Evolutionary conservation across 64 coral and sea anemone species (phyloP), one percentile per base, ranked within the genome.

Genomic region (Exaiptasia diaphana): DNA sequence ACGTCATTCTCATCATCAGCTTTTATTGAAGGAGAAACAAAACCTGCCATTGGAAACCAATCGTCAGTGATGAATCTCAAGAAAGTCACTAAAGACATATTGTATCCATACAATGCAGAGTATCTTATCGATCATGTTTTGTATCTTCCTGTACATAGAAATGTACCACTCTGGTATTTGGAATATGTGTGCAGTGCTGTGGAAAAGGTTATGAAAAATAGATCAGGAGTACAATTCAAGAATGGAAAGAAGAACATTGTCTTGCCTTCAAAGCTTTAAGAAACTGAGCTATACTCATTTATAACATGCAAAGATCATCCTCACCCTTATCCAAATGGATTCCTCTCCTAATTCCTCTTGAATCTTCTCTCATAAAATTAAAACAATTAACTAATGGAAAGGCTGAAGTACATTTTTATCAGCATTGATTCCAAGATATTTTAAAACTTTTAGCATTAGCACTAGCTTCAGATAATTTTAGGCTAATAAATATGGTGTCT

Each of bases 31-130:
- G 31, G 13, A 7, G 68, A 65, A 21, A 60, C 70, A 4, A 15
- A 44, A 35, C 50, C 26, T 2, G 32, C 61, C 48, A 52, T 48
- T 18, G 5, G 28, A 1, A 62, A 17, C 0, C 17, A n/a, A 2
- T 57, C 48, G 38, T 54, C 23, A 4, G 7, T 14, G 18, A 17
- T 68, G 2, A 27, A 57, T 18, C 55, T 35, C 31, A 61, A 74
- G n/a, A 73, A 64, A 42, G n/a, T 34, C 14, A 29, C 49, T 4
- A 77, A 77, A 44, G 86, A 88, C 36, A 42, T 88, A 38, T 26
- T 88, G 14, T 88, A 81, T 52, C 86, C 86, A 0, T 73, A 88
- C 67, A 88, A 88, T 81, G 76, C 86, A 21, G 73, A 88, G 28
- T 88, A 81, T 50, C 26, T 88, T 57, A 81, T 88, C 8, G 38